A percentile compares a stretch with the other conserved stretches of the same genome.
Evolutionary conservation across 2,113 vertebrate species (phyloP).

Genomic region (Mastomys coucha): DNA sequence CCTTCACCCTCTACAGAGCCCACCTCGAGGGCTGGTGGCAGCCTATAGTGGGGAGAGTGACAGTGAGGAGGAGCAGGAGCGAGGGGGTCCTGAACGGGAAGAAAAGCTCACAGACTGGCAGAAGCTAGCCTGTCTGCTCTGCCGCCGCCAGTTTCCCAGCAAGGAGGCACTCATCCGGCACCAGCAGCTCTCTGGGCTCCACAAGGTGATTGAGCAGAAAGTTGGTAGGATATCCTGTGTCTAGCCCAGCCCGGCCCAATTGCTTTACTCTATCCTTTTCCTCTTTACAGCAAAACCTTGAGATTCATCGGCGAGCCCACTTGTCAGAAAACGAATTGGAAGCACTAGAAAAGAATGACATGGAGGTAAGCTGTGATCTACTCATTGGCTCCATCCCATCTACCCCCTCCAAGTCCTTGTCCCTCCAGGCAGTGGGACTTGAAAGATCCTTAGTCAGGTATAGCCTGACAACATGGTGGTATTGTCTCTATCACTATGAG

Average conservation of each 20-base stretch:
- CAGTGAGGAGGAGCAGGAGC: constrained; percentile 91
- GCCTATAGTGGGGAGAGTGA: constrained; percentile 93
- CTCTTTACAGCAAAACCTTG: constrained; percentile 92
- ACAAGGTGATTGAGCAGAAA: constrained; percentile 88
- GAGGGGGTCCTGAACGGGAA: constrained; percentile 88
- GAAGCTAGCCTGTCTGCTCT: constrained; percentile 94
- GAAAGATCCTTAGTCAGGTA: background rate
- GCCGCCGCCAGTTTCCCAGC: constrained; percentile 94
- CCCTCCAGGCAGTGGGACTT: background rate
- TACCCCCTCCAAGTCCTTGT: background rate
- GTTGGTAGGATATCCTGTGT: too few species aligned
- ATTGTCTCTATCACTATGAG: background rate
- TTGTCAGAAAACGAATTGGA: constrained; percentile 86
- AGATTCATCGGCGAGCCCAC: constrained; percentile 89
- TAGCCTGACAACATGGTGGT: background rate
- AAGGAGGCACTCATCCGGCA: constrained; percentile 94
- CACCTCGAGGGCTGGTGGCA: constrained; percentile 89
- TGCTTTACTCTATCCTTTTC: background rate
- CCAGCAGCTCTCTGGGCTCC: constrained; percentile 95
- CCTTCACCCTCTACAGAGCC: constrained; percentile 74
- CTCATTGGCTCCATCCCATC: background rate
- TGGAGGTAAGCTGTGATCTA: constrained; percentile 85
- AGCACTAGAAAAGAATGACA: constrained; percentile 87
- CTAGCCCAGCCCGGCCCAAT: background rate
- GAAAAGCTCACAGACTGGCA: constrained; percentile 94